Evolutionary conservation across 2,113 vertebrate genomes (phyloP), one percentile per base, ranked within the genome.

Genomic region (Centropristis striata): DNA sequence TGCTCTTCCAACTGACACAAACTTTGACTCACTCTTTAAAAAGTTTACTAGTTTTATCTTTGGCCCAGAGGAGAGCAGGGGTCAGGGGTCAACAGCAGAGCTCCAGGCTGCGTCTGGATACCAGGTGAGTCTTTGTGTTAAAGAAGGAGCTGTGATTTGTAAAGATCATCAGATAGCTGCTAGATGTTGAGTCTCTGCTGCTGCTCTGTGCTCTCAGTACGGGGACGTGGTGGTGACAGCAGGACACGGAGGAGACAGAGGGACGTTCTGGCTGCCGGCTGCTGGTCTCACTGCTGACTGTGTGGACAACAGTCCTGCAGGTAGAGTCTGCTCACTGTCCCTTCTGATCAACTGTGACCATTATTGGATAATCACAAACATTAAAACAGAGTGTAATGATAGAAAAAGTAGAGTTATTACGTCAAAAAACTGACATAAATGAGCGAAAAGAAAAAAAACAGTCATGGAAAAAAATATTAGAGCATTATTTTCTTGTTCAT

Each of bases 251-350:
- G 81, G 86, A 87, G 88, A 95, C 90, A 66, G 72, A 39, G 44
- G 85, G 73, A 93, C 94, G 69, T 91, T 99, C 47, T 93, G 47
- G 44, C 88, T 99, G 21, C 98, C 98, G 1, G 94, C 95, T 55
- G 90, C 94, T 6, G 91, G 95, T 6, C 78, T 93, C 8, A 96
- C 96, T 16, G 90, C 95, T 21, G 87, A 95, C 66, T 99, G 98
- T 80, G 85, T 95, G 23, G 96, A 98, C 66, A 27, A 15, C 0
- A 99, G 95, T 85, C 97, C 98, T 87, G 96, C 96, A 94, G 98
- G 98, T 98, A 94, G 44, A 15, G 8, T 27, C 51, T 4, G 2
- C 41, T 75, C 18, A 41, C 25, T 20, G 9, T 20, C 20, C 21
- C 47, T 47, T 67, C 25, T 32, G 13, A 3, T 44, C 39, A 14